Evolutionary conservation across 2,888 invertebrate genomes (phyloP).

Genomic region (Arrhopalites spinosus): DNA sequence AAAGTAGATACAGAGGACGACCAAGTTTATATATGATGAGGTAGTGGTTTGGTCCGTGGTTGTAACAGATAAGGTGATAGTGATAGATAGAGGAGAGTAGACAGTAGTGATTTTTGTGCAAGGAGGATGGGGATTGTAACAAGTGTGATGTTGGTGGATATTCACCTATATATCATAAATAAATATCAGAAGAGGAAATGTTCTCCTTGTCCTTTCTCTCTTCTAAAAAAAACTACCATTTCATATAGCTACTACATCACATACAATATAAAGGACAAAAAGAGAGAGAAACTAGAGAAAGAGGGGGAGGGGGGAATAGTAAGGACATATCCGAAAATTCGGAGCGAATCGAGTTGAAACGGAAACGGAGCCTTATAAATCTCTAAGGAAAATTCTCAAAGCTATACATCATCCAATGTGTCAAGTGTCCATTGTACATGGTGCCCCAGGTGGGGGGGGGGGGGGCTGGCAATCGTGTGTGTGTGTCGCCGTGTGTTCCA

Average conservation of each 20-base stretch:
- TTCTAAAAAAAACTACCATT: not conserved
- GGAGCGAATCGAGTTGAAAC: slow-evolving; percentile 55
- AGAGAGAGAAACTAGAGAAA: slow-evolving; percentile 18
- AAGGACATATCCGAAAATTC: slow-evolving; percentile 44
- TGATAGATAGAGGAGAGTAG: slow-evolving; percentile 2
- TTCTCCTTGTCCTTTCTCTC: not conserved
- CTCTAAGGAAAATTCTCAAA: slow-evolving; percentile 57
- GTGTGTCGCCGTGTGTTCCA: slow-evolving; percentile 53
- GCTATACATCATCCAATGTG: slow-evolving; percentile 57
- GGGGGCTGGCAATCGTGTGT: slow-evolving; percentile 52
- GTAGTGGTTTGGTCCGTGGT: not conserved
- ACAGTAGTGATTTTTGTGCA: slow-evolving; percentile 6
- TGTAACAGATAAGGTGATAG: slow-evolving; percentile 10
- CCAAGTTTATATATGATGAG: not conserved
- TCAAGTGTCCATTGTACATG: slow-evolving; percentile 56
- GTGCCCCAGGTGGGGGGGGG: too few species aligned
- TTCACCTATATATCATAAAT: not conserved
- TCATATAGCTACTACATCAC: not conserved
- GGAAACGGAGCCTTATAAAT: slow-evolving; percentile 56
- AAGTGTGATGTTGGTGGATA: not conserved
- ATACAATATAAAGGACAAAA: not conserved
- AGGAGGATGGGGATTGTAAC: not conserved
- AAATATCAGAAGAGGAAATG: not conserved
- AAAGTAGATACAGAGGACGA: too few species aligned
- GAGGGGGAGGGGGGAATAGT: slow-evolving; percentile 24